phyloP scores from a whole-genome alignment of 2,113 vertebrate genomes.

The Callionymus lyra region DNA sequence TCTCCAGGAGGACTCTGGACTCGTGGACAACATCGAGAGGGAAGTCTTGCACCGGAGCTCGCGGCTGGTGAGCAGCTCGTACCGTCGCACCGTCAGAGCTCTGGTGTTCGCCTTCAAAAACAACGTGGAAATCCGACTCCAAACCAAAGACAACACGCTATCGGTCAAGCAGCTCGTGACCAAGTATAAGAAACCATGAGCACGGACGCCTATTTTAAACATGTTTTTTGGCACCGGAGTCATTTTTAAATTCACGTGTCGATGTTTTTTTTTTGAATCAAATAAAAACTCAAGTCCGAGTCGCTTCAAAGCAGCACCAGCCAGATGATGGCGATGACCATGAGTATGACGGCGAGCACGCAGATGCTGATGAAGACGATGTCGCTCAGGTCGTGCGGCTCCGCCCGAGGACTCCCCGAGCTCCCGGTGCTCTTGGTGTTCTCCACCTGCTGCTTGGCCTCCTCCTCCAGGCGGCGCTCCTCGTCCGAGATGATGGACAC shows the following conservation, averaged over 20 bases:
- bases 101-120: constrained; percentile 92
- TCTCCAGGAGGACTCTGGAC: constrained; percentile 76
- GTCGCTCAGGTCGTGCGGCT: constrained; percentile 84
- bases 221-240: neutral
- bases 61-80: constrained; percentile 77
- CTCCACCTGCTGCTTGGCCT: constrained; percentile 69
- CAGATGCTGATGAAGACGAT: constrained; percentile 93
- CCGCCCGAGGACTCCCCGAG: constrained; percentile 10
- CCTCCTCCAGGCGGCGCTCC: constrained; percentile 62
- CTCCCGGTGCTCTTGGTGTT: constrained; percentile 15
- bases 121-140: constrained; percentile 69
- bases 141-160: constrained; percentile 71
- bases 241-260: neutral
- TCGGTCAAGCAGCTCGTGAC: constrained; percentile 72
- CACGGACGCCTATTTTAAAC: constrained; percentile 12
- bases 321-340: constrained; percentile 88
- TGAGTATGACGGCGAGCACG: constrained; percentile 88
- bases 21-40: constrained; percentile 89
- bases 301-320: constrained; percentile 77
- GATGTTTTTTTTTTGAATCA: constrained; percentile 5
- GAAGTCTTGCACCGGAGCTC: constrained; percentile 89
- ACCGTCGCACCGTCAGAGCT: constrained; percentile 79
- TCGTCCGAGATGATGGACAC: constrained; percentile 74
- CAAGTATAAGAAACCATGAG: constrained; percentile 77
- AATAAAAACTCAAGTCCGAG: constrained; percentile 3